A percentile compares a stretch with the other conserved stretches of the same genome.
phyloP scores from a whole-genome alignment of 2,888 invertebrate genomes.

The Adineta ricciae region DNA sequence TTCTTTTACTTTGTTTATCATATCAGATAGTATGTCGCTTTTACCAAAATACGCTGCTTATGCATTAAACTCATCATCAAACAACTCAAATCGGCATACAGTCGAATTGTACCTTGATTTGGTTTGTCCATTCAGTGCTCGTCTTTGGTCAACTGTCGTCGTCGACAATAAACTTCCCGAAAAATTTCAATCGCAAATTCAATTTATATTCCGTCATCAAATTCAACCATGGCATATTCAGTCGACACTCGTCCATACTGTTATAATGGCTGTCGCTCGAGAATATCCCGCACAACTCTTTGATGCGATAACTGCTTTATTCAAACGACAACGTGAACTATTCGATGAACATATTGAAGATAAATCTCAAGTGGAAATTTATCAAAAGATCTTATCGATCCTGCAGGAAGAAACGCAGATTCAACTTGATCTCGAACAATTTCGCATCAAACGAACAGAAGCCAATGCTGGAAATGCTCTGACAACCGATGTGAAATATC shows the following conservation, averaged over 20 bases:
- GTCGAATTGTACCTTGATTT: neutral
- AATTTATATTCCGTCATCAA: conserved; percentile 4
- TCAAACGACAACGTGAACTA: neutral
- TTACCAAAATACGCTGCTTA: neutral
- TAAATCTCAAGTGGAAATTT: neutral
- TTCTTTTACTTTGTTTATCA: too few relatives aligned
- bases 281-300: neutral
- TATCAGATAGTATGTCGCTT: neutral
- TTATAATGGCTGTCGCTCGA: neutral
- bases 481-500: neutral
- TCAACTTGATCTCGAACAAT: neutral
- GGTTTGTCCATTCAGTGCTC: neutral
- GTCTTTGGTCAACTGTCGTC: neutral
- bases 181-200: neutral
- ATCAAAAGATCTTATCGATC: neutral
- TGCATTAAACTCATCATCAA: neutral
- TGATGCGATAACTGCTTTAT: neutral
- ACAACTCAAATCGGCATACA: neutral
- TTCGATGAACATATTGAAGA: neutral
- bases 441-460: neutral
- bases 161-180: neutral
- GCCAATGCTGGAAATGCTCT: neutral
- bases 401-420: neutral
- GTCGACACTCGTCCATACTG: neutral
- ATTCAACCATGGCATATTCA: neutral